These are phyloP conservation scores for Nannobrachium achirus DNA, from an alignment of 2,113 vertebrate species.

Conservation along the genomic window DNA sequence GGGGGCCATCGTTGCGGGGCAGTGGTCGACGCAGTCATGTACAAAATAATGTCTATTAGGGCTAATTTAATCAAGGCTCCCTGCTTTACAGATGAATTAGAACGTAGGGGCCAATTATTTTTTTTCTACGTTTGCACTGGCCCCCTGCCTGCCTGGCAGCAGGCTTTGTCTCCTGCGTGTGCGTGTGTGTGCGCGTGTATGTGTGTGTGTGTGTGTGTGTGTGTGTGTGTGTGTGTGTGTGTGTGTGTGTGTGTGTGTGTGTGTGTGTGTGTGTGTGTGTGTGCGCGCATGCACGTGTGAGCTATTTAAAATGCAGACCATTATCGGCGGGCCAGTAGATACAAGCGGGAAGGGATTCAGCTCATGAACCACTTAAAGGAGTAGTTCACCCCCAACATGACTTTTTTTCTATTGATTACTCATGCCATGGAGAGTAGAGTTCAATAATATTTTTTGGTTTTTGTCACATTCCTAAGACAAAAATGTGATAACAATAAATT, in stretches of 20 bases:
- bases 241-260: background rate
- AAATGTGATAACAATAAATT: no score
- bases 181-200: constrained; percentile 11
- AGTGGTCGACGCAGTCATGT: constrained; percentile 81
- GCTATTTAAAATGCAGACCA: constrained; percentile 65
- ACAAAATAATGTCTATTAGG: constrained; percentile 97
- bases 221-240: constrained; percentile 6
- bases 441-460: no score
- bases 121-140: constrained; percentile 83
- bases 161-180: constrained; percentile 23
- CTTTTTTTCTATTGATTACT: no score
- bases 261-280: background rate
- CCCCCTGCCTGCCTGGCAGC: constrained; percentile 76
- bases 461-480: no score
- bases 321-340: constrained; percentile 58
- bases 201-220: constrained; percentile 30
- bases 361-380: constrained; percentile 47
- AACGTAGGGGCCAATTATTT: constrained; percentile 96
- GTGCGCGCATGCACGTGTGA: background rate
- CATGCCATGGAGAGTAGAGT: no score
- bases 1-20: constrained; percentile 78
- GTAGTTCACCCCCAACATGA: no score
- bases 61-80: constrained; percentile 96
- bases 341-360: constrained; percentile 62
- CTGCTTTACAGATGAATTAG: constrained; percentile 93